Percentiles rank a stretch among this genome's conserved stretches.
Evolutionary conservation across 2,888 invertebrate genomes (phyloP).

Genomic region (Ditula angustiorana): DNA sequence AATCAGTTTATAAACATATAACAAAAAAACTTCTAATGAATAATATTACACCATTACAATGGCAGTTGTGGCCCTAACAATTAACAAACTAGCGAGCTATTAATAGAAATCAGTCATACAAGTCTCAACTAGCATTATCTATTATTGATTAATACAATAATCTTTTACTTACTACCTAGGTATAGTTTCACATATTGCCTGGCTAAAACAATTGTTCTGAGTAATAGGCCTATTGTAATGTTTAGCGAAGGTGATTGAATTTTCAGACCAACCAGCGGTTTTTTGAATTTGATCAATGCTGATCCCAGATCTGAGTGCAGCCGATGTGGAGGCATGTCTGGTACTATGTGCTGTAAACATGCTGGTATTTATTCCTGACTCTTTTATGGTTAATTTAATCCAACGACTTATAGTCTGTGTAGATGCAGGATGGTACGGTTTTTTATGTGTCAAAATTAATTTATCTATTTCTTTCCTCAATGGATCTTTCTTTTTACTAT

Average conservation of each 20-base stretch:
- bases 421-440: not conserved
- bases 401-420: slow-evolving; percentile 13
- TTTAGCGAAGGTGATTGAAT: slow-evolving; percentile 16
- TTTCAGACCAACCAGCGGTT: slow-evolving; percentile 33
- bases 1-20: too few species aligned
- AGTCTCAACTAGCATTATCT: too few species aligned
- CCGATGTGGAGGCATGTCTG: slow-evolving; percentile 31
- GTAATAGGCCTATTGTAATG: slow-evolving; percentile 6
- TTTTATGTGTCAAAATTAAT: slow-evolving; percentile 8
- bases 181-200: not conserved
- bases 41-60: too few species aligned
- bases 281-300: slow-evolving; percentile 25
- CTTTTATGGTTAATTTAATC: slow-evolving; percentile 4
- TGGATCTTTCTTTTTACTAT: not conserved
- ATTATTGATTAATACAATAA: not conserved
- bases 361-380: slow-evolving; percentile 3
- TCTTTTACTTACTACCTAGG: too few species aligned
- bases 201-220: not conserved
- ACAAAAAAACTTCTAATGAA: too few species aligned
- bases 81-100: too few species aligned
- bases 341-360: slow-evolving; percentile 30
- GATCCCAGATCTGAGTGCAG: slow-evolving; percentile 14
- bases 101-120: too few species aligned
- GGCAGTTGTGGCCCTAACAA: too few species aligned
- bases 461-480: not conserved